These are phyloP conservation scores for Mercenaria mercenaria DNA, from an alignment of 1,140 invertebrate genomes.

Conservation along the genomic window DNA sequence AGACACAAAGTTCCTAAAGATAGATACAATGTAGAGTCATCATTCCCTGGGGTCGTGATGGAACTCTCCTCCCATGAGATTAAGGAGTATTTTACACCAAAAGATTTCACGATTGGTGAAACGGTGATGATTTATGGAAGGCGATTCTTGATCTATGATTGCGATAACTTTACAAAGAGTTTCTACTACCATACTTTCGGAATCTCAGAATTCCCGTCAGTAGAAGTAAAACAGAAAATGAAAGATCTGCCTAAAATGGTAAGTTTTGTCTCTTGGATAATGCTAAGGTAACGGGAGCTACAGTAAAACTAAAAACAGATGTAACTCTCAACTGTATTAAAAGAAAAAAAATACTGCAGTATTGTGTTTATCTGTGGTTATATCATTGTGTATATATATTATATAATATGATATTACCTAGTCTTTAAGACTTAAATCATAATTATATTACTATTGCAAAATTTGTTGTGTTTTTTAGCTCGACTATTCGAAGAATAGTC, in stretches of 20 bases:
- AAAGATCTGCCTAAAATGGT: constrained; percentile 84
- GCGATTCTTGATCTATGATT: constrained; percentile 92
- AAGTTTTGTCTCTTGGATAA: constrained; percentile 39
- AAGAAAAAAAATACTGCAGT: no score
- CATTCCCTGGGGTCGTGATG: constrained; percentile 85
- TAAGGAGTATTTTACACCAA: constrained; percentile 91
- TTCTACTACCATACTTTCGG: constrained; percentile 91
- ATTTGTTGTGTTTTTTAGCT: no score
- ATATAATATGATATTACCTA: no score
- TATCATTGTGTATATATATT: no score
- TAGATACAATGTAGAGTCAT: constrained; percentile 90
- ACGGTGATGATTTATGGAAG: constrained; percentile 93
- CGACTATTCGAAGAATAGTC: no score
- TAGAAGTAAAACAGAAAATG: constrained; percentile 81
- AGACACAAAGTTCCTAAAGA: constrained; percentile 93
- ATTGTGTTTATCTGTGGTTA: no score
- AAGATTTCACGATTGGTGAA: constrained; percentile 93
- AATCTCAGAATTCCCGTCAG: constrained; percentile 85
- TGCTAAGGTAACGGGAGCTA: no score
- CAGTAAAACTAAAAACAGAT: not conserved
- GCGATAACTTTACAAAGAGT: constrained; percentile 92
- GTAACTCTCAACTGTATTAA: no score
- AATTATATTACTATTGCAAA: no score
- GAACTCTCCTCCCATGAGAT: constrained; percentile 91
- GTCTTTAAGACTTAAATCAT: no score